phyloP scores from a whole-genome alignment of 1,140 invertebrate genomes.

The Drosophila repleta region DNA sequence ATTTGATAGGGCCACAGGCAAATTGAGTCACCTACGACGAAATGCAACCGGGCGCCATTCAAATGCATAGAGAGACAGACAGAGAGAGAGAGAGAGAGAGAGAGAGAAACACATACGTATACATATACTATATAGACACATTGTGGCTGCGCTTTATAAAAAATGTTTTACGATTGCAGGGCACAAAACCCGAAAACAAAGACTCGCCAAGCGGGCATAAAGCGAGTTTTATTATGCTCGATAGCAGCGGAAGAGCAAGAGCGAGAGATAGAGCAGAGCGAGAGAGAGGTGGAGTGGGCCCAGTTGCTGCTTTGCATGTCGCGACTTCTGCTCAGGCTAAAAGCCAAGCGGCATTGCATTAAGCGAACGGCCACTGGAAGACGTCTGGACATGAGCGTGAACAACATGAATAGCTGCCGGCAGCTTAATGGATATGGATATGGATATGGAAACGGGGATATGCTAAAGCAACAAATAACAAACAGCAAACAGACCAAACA shows the following conservation, averaged over 20 bases:
- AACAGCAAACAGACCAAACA: slow-evolving; percentile 33
- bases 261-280: background rate
- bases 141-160: slow-evolving; percentile 61
- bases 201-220: slow-evolving; percentile 49
- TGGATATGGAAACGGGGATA: slow-evolving; percentile 44
- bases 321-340: slow-evolving; percentile 6
- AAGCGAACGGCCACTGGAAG: slow-evolving; percentile 63
- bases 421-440: slow-evolving; percentile 77
- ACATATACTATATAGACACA: background rate
- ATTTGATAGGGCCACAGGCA: slow-evolving; percentile 63
- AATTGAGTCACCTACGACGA: slow-evolving; percentile 74
- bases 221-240: slow-evolving; percentile 76
- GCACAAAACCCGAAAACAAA: slow-evolving; percentile 51
- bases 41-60: slow-evolving; percentile 27
- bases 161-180: slow-evolving; percentile 75
- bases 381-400: slow-evolving; percentile 73
- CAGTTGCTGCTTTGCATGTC: slow-evolving; percentile 57
- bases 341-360: slow-evolving; percentile 59
- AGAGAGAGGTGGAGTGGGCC: slow-evolving; percentile 2
- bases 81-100: background rate
- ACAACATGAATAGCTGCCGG: slow-evolving; percentile 77
- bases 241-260: slow-evolving; percentile 27
- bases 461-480: slow-evolving; percentile 46
- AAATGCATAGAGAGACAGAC: slow-evolving; percentile 9
- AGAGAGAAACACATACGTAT: background rate